Base-by-base conservation (phyloP, 2,888 invertebrate genomes). In the Hirudinaria manillensis region DNA sequence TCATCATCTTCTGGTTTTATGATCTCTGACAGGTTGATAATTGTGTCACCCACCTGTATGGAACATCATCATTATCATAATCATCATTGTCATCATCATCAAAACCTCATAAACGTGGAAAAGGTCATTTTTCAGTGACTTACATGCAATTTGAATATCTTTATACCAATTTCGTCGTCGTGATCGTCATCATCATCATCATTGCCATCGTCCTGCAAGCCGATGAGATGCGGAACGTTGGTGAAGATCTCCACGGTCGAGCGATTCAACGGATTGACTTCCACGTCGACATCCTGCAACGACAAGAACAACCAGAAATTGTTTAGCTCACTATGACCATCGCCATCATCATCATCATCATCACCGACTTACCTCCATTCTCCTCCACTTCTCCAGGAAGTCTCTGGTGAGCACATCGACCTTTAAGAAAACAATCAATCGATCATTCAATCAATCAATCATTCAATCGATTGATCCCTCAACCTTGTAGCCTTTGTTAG, bases 351-450 rank as follows among this genome's bases (percentile, higher is more conserved):
- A 45, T 45, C 45, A 7, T 27, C 51, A 36, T 45, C 38, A 61
- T n/a, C 71, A n/a, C 2, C n/a, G 6, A n/a, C 71, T 36, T 36
- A 73, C 73, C 21, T 65, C 65, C 32, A 73, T 61, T 24, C 34
- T 61, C 36, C 38, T 73, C 73, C 73, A 73, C 45, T 73, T 73
- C 24, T 73, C 73, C 21, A 73, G n/a, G 45, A 73, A 73, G 19
- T 29, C 61, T 24, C 34, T 61, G 16, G 73, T 73, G 10, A 73
- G 38, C 10, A 29, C 65, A 16, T 65, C 6, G 29, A 73, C 73
- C 73, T 73, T 32, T 27, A 19, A 72, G 51, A 32, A 16, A 45
- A 3, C 4, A 36, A 10, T 36, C 10, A 7, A 45, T 45, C 16
- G 45, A 10, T 16, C 3, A 2, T 16, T 45, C 45, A 45, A 7